phyloP scores from a whole-genome alignment of 2,888 invertebrate genomes.

The Empis stercorea region DNA sequence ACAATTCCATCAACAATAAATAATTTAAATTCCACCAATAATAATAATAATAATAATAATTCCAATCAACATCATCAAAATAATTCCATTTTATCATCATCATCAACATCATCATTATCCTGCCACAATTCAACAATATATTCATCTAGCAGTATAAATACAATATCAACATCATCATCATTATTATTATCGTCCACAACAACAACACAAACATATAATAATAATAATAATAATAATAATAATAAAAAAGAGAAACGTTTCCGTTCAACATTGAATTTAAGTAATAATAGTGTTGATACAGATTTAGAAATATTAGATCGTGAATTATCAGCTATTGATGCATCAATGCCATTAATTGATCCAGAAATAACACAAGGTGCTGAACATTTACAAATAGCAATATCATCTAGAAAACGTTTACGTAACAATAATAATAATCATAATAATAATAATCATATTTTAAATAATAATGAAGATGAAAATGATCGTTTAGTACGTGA shows the following conservation, averaged over 20 bases:
- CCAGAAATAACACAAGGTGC: constrained; percentile 37
- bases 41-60: background rate
- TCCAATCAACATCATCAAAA: constrained; percentile 1
- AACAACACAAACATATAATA: background rate
- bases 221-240: background rate
- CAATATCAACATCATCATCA: background rate
- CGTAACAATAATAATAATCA: constrained; percentile 24
- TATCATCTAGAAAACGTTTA: constrained; percentile 33
- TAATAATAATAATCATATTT: background rate
- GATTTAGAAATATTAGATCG: constrained; percentile 37
- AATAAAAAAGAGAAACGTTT: constrained; percentile 23
- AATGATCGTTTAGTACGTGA: constrained; percentile 56
- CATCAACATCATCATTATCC: background rate
- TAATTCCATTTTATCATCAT: constrained; percentile 2
- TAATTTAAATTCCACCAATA: constrained; percentile 1
- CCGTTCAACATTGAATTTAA: constrained; percentile 13
- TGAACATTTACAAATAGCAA: constrained; percentile 33
- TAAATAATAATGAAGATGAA: constrained; percentile 42
- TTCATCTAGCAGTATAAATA: background rate
- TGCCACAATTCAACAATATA: background rate
- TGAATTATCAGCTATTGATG: constrained; percentile 36
- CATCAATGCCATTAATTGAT: constrained; percentile 36
- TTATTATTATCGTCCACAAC: constrained; percentile 1
- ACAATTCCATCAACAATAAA: constrained; percentile 8
- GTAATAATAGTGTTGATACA: constrained; percentile 31